phyloP scores from a whole-genome alignment of 2,113 vertebrate species.

The Pterocles orientalis region DNA sequence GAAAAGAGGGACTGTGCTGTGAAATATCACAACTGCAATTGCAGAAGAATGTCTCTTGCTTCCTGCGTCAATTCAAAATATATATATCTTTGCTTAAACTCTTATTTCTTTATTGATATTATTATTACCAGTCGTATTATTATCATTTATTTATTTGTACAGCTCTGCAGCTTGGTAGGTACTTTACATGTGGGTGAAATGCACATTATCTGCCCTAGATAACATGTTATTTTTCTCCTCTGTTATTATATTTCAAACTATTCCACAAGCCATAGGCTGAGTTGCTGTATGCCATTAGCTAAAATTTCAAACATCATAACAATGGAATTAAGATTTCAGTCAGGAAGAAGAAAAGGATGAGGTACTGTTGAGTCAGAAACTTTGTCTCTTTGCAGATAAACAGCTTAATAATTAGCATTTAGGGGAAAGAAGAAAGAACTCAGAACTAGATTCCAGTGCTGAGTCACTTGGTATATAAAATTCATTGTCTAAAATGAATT shows the following conservation, averaged over 20 bases:
- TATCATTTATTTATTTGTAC: neutral
- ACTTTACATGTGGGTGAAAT: neutral
- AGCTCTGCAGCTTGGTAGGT: neutral
- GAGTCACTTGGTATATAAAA: neutral
- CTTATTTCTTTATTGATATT: neutral
- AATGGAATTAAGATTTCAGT: constrained; percentile 25
- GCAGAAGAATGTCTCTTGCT: neutral
- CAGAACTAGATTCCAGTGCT: neutral
- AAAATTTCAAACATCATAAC: constrained; percentile 3
- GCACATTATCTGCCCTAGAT: neutral
- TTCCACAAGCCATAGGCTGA: neutral
- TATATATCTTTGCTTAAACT: neutral
- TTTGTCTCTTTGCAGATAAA: constrained; percentile 4
- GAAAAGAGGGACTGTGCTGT: neutral
- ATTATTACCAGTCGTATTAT: neutral
- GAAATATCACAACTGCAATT: neutral
- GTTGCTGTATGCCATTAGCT: neutral
- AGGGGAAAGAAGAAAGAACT: neutral
- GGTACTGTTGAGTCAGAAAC: neutral
- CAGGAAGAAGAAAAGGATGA: constrained; percentile 9
- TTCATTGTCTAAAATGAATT: neutral
- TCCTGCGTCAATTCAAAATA: neutral
- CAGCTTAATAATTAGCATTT: constrained; percentile 23
- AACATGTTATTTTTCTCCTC: neutral
- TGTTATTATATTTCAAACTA: neutral